Percentiles rank a stretch among this genome's conserved stretches.
These are phyloP conservation scores for Lampris megalopsis DNA, from an alignment of 2,113 vertebrate genomes.

Conservation along the genomic window DNA sequence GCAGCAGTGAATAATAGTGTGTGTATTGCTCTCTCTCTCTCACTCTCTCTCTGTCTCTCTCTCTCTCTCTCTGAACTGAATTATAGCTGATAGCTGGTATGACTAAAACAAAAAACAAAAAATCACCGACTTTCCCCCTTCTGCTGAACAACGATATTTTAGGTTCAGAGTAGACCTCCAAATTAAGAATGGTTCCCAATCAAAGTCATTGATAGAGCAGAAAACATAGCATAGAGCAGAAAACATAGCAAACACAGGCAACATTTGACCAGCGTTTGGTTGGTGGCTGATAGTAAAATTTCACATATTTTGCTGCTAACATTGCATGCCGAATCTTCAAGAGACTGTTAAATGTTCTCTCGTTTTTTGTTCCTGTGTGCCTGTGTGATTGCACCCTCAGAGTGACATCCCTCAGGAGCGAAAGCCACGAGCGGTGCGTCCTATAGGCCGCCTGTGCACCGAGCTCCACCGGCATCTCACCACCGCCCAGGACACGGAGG, in stretches of 20 bases:
- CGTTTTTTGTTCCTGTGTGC: not conserved
- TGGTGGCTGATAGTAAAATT: not conserved
- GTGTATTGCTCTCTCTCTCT: conserved; percentile 7
- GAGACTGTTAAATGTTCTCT: not conserved
- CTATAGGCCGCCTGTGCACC: conserved; percentile 86
- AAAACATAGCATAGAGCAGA: not conserved
- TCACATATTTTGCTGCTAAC: not conserved
- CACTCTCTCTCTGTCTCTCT: conserved; percentile 20
- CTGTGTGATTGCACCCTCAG: conserved; percentile 71
- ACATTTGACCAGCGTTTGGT: not conserved
- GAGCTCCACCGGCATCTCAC: conserved; percentile 97
- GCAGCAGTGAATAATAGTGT: conserved; percentile 49
- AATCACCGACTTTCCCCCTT: no score
- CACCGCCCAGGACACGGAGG: conserved; percentile 76
- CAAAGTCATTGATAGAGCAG: no score
- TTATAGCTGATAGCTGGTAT: conserved; percentile 8
- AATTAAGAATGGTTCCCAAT: no score
- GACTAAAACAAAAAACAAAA: no score
- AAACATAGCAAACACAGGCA: not conserved
- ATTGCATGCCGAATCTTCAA: not conserved
- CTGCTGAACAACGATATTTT: no score
- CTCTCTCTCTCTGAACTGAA: conserved; percentile 37
- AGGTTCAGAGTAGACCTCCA: no score
- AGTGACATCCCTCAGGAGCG: conserved; percentile 82
- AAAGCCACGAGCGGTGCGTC: conserved; percentile 79